Evolutionary conservation across 2,888 invertebrate genomes (phyloP).

Genomic region (Cybosia mesomella): DNA sequence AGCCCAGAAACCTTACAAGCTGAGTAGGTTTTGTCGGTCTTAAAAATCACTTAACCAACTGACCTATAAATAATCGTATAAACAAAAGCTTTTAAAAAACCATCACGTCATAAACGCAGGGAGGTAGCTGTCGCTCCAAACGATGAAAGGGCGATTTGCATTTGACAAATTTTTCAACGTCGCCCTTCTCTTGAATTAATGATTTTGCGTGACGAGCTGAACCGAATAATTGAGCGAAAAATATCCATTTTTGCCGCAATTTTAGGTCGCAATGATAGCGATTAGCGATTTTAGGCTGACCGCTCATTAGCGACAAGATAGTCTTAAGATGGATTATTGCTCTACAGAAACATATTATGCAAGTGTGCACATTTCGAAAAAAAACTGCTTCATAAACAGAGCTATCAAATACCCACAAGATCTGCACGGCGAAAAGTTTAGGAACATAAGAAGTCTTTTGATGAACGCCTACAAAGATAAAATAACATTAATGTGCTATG

Average conservation of each 20-base stretch:
- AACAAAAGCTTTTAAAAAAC: slow-evolving; percentile 41
- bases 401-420: no score
- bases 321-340: no score
- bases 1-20: not conserved
- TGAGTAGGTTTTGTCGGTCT: not conserved
- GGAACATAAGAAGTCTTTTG: no score
- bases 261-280: slow-evolving; percentile 38
- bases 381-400: no score
- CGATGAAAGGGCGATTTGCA: slow-evolving; percentile 58
- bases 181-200: slow-evolving; percentile 64
- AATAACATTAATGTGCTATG: no score
- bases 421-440: no score
- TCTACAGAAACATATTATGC: no score
- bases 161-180: slow-evolving; percentile 59
- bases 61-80: slow-evolving; percentile 9
- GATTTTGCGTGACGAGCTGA: slow-evolving; percentile 61
- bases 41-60: not conserved
- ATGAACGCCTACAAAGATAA: no score
- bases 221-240: slow-evolving; percentile 65
- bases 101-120: slow-evolving; percentile 30
- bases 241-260: slow-evolving; percentile 58
- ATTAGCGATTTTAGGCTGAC: slow-evolving; percentile 27
- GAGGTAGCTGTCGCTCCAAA: slow-evolving; percentile 34
- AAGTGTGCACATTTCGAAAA: no score
- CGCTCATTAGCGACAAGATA: no score